Evolutionary conservation across 2,797 vertebrate genomes (phyloP).

Genomic region (Spinibarbus caldwelli): DNA sequence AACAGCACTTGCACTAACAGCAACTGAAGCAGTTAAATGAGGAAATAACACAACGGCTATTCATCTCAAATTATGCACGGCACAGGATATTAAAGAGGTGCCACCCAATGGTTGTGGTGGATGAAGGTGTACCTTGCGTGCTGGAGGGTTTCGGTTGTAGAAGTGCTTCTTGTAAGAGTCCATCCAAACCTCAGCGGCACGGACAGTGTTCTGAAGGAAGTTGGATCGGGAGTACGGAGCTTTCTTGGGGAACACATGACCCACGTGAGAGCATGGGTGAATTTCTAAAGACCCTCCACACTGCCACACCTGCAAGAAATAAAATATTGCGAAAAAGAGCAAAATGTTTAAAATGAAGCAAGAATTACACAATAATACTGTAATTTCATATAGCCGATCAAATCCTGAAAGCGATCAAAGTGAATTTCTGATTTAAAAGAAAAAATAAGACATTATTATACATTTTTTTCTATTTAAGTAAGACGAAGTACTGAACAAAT

Average conservation of each 20-base stretch:
- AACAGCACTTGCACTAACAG: neutral
- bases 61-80: neutral
- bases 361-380: neutral
- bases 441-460: neutral
- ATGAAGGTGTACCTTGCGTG: constrained; percentile 79
- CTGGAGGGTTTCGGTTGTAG: constrained; percentile 96
- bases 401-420: neutral
- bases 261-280: constrained; percentile 97
- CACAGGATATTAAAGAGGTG: neutral
- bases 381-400: neutral
- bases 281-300: constrained; percentile 96
- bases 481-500: neutral
- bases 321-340: neutral
- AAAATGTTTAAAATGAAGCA: neutral
- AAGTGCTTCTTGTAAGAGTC: constrained; percentile 95
- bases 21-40: neutral
- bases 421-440: neutral
- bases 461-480: neutral
- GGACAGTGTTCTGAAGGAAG: constrained; percentile 96
- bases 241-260: constrained; percentile 97
- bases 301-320: constrained; percentile 86
- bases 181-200: constrained; percentile 99
- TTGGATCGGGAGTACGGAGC: constrained; percentile 94
- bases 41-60: neutral
- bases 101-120: neutral